Evolutionary conservation across 1,140 invertebrate genomes (phyloP), one percentile per base, ranked within the genome.

Genomic region (Gonatopus flavifemur): DNA sequence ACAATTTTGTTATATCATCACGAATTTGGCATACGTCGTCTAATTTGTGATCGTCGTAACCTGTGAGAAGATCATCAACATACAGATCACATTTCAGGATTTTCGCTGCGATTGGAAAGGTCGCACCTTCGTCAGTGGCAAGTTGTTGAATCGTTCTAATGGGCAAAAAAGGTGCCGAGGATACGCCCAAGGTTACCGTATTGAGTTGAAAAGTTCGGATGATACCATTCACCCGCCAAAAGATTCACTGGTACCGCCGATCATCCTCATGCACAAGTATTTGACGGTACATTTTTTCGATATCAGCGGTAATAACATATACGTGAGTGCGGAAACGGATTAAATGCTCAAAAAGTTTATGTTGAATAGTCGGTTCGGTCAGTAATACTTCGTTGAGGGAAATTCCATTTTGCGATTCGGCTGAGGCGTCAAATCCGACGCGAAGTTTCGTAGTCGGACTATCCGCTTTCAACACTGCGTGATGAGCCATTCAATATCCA

Each of bases 41-140:
- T 52, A 62, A n/a, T 61, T 21, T 5, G 49, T 51, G n/a, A n/a
- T n/a, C n/a, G n/a, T n/a, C n/a, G n/a, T n/a, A n/a, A 13, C 78
- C 75, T 10, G 66, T 66, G 12, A 79, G 24, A 5, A 74, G 32
- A 50, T 80, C 74, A 53, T 81, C 78, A 6, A 80, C n/a, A n/a
- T n/a, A n/a, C n/a, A n/a, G n/a, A n/a, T n/a, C n/a, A n/a, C n/a
- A n/a, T n/a, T n/a, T n/a, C n/a, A n/a, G n/a, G n/a, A n/a, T n/a
- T n/a, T n/a, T n/a, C n/a, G n/a, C n/a, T n/a, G n/a, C n/a, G n/a
- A n/a, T n/a, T n/a, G n/a, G n/a, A n/a, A n/a, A n/a, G n/a, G n/a
- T n/a, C n/a, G n/a, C n/a, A n/a, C n/a, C n/a, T n/a, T n/a, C n/a
- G n/a, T n/a, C n/a, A n/a, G n/a, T n/a, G n/a, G n/a, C n/a, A n/a